A percentile compares a stretch with the other conserved stretches of the same genome.
Evolutionary conservation across 2,888 invertebrate species (phyloP).

Genomic region (Cenopis cana): DNA sequence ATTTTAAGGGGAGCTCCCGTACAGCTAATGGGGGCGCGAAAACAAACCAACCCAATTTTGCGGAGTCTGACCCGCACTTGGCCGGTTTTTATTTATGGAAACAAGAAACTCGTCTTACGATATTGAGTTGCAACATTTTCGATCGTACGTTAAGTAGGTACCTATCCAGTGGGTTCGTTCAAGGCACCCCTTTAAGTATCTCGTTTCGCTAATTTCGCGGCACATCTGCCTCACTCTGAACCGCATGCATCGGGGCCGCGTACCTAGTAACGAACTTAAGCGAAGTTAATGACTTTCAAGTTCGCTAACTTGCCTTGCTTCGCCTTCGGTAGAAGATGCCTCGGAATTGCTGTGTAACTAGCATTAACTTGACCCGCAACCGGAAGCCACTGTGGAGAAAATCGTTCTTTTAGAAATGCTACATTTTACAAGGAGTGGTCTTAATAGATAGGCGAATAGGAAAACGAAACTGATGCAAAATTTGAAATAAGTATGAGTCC

Average conservation of each 20-base stretch:
- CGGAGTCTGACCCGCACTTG: no score
- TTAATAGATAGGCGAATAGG: neutral
- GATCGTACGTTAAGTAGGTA: neutral
- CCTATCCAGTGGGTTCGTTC: slow-evolving; percentile 23
- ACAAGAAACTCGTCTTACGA: neutral
- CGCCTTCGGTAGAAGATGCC: slow-evolving; percentile 53
- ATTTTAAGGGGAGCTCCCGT: no score
- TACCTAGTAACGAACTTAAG: slow-evolving; percentile 64
- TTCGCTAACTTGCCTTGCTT: slow-evolving; percentile 53
- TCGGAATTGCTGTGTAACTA: slow-evolving; percentile 63
- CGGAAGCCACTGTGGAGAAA: slow-evolving; percentile 58
- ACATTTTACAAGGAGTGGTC: slow-evolving; percentile 19
- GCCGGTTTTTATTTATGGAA: no score
- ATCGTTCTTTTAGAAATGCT: slow-evolving; percentile 44
- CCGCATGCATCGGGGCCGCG: slow-evolving; percentile 52
- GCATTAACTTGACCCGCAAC: slow-evolving; percentile 62
- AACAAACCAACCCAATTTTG: no score
- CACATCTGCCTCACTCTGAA: slow-evolving; percentile 56
- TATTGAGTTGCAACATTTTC: neutral
- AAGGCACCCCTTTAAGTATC: slow-evolving; percentile 60
- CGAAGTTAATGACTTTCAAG: slow-evolving; percentile 70
- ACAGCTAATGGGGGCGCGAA: no score
- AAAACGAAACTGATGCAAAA: neutral
- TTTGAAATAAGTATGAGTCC: no score
- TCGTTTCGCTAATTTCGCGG: slow-evolving; percentile 61